Conservation (phyloP, 2,888 invertebrate species). For the Microplitis manilae region DNA sequence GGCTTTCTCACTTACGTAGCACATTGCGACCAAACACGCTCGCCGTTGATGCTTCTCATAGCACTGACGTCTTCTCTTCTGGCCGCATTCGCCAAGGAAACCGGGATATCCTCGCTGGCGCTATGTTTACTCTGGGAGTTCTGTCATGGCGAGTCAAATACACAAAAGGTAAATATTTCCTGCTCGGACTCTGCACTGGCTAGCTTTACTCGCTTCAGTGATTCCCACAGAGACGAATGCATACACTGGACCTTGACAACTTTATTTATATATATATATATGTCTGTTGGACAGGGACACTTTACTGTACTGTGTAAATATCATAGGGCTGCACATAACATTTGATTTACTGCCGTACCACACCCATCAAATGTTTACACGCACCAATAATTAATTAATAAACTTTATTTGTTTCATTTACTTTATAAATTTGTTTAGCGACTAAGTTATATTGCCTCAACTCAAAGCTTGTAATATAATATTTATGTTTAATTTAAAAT, state of each 20-base stretch:
- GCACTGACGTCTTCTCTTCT: conserved; percentile 77
- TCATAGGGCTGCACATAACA: neutral
- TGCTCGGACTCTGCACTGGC: neutral
- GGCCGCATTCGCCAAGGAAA: conserved; percentile 95
- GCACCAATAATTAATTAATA: neutral
- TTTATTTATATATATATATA: neutral
- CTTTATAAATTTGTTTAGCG: neutral
- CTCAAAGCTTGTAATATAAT: neutral
- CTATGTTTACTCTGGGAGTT: conserved; percentile 93
- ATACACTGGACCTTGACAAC: neutral
- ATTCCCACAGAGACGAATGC: neutral
- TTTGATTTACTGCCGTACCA: neutral
- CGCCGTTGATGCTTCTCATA: conserved; percentile 60
- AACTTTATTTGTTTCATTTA: conserved; percentile 8
- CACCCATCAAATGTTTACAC: neutral
- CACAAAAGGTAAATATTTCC: conserved; percentile 62
- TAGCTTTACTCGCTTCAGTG: neutral
- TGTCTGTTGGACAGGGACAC: neutral
- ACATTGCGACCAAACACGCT: conserved; percentile 74
- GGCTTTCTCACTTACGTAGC: conserved; percentile 89
- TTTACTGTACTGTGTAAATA: neutral
- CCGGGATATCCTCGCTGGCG: conserved; percentile 92
- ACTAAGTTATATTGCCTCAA: neutral
- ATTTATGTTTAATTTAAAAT: too few species aligned
- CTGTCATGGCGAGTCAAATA: conserved; percentile 66